These are phyloP conservation scores for Cordilura impudica DNA, from an alignment of 2,888 invertebrate genomes.

Conservation along the genomic window DNA sequence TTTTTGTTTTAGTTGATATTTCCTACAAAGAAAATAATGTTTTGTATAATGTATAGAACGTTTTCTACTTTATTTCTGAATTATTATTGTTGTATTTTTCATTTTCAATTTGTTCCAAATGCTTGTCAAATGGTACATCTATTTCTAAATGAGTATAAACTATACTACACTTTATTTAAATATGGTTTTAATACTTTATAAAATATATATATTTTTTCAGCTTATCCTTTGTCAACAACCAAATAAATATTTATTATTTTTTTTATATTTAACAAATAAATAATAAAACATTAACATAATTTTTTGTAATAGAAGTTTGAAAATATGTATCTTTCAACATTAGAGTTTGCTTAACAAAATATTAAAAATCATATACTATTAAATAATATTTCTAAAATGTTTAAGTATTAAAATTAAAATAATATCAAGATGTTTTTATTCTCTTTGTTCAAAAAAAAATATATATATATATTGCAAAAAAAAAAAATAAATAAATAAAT, in stretches of 20 bases:
- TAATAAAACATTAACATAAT: not conserved
- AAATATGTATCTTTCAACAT: constrained; percentile 13
- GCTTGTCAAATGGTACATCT: not conserved
- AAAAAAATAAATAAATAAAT: constrained; percentile 39
- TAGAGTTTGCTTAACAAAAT: constrained; percentile 24
- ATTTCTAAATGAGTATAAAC: constrained; percentile 25
- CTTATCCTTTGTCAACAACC: not conserved
- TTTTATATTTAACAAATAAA: constrained; percentile 5
- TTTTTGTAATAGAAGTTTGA: constrained; percentile 5
- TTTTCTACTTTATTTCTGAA: constrained; percentile 12
- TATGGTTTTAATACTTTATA: constrained; percentile 19
- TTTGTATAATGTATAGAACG: constrained; percentile 26
- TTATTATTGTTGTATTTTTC: constrained; percentile 18
- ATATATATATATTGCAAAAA: constrained; percentile 27
- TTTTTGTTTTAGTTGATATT: constrained; percentile 18
- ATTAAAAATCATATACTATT: constrained; percentile 1
- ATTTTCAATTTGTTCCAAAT: constrained; percentile 1
- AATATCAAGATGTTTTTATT: constrained; percentile 34
- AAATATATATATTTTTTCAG: constrained; percentile 12
- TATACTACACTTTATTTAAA: not conserved
- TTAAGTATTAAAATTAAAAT: constrained; percentile 28
- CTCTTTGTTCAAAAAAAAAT: constrained; percentile 20
- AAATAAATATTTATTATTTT: constrained; percentile 10
- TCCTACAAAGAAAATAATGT: constrained; percentile 25
- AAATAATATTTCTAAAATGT: constrained; percentile 17